phyloP scores from a whole-genome alignment of 2,888 invertebrate species.

The Limenitis camilla region DNA sequence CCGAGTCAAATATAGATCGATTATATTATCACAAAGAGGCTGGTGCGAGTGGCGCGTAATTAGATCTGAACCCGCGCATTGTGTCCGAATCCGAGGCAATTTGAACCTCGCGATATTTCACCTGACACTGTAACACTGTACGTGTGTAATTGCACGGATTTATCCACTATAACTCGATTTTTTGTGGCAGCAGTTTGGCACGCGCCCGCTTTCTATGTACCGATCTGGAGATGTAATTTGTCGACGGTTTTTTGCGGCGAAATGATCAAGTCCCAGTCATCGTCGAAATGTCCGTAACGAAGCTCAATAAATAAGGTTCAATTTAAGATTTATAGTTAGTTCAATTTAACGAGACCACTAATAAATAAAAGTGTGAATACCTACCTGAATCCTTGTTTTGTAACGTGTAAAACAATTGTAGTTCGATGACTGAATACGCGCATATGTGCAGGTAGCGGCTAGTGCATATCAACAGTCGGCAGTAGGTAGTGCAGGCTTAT shows the following conservation, averaged over 20 bases:
- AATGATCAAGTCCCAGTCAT: slow-evolving; percentile 25
- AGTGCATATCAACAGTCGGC: slow-evolving; percentile 29
- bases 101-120: slow-evolving; percentile 66
- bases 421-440: neutral
- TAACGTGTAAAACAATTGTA: neutral
- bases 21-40: slow-evolving; percentile 45
- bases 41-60: slow-evolving; percentile 48
- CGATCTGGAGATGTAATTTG: slow-evolving; percentile 53
- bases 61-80: slow-evolving; percentile 54
- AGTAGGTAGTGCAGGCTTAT: slow-evolving; percentile 56
- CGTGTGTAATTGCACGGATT: slow-evolving; percentile 71
- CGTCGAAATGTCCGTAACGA: slow-evolving; percentile 26
- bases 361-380: too few relatives aligned
- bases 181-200: slow-evolving; percentile 54
- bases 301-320: slow-evolving; percentile 21
- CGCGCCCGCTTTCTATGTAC: slow-evolving; percentile 68
- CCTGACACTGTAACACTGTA: slow-evolving; percentile 44
- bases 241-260: slow-evolving; percentile 55
- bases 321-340: slow-evolving; percentile 10
- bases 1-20: slow-evolving; percentile 34
- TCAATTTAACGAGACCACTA: too few relatives aligned
- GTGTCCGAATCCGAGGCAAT: slow-evolving; percentile 50
- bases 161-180: slow-evolving; percentile 57
- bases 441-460: too few relatives aligned
- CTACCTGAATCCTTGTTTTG: neutral